A percentile compares a stretch with the other conserved stretches of the same genome.
Evolutionary conservation across 1,140 invertebrate genomes (phyloP).

Genomic region (Ceratitis capitata): DNA sequence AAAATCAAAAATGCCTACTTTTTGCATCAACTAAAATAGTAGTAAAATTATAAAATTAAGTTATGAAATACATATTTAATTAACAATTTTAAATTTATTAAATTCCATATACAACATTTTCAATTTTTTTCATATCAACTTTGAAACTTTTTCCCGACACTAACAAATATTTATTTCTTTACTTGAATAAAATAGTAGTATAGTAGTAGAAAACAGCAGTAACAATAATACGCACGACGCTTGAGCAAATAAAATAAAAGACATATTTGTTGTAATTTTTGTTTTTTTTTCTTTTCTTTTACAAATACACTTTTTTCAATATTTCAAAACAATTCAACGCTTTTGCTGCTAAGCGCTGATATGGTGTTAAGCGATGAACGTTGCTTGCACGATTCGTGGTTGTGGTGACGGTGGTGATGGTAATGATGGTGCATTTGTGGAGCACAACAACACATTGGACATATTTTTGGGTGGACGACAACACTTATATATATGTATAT

Average conservation of each 20-base stretch:
- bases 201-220: slow-evolving; percentile 25
- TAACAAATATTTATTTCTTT: background rate
- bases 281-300: background rate
- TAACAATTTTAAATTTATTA: no score
- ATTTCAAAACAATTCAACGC: background rate
- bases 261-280: slow-evolving; percentile 4
- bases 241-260: background rate
- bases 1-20: no score
- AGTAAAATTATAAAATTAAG: background rate
- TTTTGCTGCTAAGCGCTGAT: background rate
- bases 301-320: background rate
- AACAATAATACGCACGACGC: slow-evolving; percentile 31
- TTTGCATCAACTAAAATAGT: background rate
- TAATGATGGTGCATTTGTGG: background rate
- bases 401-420: background rate
- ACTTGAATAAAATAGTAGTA: background rate
- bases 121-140: background rate
- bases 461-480: slow-evolving; percentile 21
- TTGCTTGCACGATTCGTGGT: background rate
- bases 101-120: no score
- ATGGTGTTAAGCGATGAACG: background rate
- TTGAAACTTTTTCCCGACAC: background rate
- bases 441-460: slow-evolving; percentile 20
- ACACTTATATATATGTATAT: background rate
- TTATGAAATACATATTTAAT: background rate